A percentile compares a stretch with the other conserved stretches of the same genome.
Conservation (phyloP, 2,113 vertebrate species). For the Notarius quadriscutis region DNA sequence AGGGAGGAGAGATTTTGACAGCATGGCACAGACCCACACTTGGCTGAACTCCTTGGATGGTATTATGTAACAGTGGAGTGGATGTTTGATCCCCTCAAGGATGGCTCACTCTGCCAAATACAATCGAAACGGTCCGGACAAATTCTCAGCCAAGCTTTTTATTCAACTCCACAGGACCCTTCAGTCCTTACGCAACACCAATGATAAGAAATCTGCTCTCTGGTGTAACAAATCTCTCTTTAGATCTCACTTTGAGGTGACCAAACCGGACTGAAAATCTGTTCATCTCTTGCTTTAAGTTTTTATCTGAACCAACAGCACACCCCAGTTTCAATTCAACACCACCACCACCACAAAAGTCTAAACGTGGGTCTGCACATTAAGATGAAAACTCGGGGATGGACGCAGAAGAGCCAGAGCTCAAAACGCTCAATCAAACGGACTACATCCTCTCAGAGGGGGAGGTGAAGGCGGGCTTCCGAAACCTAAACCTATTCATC, state of each 20-base stretch:
- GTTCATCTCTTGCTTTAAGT: not conserved
- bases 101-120: not conserved
- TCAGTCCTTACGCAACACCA: not conserved
- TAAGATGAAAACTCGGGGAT: not conserved
- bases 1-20: not conserved
- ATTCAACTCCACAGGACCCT: not conserved
- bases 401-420: not conserved
- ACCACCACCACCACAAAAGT: not conserved
- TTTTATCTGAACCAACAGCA: not conserved
- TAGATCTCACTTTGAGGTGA: not conserved
- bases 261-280: not conserved
- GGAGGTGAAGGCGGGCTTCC: not conserved
- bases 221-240: not conserved
- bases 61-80: conserved; percentile 60
- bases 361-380: not conserved
- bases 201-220: not conserved
- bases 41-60: not conserved
- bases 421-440: conserved; percentile 30
- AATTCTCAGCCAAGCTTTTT: not conserved
- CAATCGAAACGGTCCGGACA: not conserved
- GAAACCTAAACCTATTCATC: conserved; percentile 36
- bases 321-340: not conserved
- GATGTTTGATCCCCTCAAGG: conserved; percentile 43
- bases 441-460: not conserved
- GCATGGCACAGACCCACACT: not conserved